phyloP scores from a whole-genome alignment of 1,140 invertebrate genomes.

The Hestina assimilis region DNA sequence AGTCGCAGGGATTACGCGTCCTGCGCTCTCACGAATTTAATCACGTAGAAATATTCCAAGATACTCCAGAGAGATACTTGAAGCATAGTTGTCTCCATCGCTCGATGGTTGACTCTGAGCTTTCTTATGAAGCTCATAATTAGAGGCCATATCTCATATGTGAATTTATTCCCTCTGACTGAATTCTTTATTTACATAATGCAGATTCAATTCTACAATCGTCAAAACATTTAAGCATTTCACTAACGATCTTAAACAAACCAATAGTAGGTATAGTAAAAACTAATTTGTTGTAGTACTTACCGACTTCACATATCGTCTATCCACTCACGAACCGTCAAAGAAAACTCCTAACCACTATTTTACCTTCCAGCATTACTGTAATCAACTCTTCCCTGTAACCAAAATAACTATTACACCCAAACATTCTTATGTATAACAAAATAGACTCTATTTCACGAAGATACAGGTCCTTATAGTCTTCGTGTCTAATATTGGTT shows the following conservation, averaged over 20 bases:
- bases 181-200: neutral
- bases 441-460: slow-evolving; percentile 17
- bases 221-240: neutral
- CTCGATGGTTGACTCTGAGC: no score
- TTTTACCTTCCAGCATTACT: slow-evolving; percentile 59
- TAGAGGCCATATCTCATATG: no score
- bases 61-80: no score
- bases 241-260: slow-evolving; percentile 12
- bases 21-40: no score
- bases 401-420: neutral
- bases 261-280: slow-evolving; percentile 3
- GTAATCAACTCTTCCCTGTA: slow-evolving; percentile 52
- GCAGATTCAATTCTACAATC: neutral
- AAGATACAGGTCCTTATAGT: slow-evolving; percentile 2
- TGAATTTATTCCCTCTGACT: no score
- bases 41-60: no score
- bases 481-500: neutral
- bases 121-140: no score
- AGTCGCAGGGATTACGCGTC: no score
- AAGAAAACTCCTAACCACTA: slow-evolving; percentile 33
- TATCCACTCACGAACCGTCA: slow-evolving; percentile 15
- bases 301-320: slow-evolving; percentile 28
- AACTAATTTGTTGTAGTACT: slow-evolving; percentile 26
- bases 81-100: neutral
- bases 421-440: no score